phyloP scores from a whole-genome alignment of 2,113 vertebrate species.

The Sinocyclocheilus maitianheensis region DNA sequence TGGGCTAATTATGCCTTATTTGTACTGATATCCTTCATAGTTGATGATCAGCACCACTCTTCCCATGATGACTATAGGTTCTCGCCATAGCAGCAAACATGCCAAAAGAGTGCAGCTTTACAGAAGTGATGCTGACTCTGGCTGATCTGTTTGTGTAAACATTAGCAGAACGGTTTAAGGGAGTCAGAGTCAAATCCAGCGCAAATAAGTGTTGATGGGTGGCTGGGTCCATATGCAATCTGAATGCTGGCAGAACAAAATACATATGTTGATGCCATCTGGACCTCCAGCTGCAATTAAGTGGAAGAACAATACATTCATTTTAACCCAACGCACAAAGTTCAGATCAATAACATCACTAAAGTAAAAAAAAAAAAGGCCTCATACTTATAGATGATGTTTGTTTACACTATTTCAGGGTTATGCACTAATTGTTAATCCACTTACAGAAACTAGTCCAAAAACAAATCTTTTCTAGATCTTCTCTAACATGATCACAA shows the following conservation, averaged over 20 bases:
- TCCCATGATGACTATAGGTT: background rate
- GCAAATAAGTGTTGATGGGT: slow-evolving; percentile 34
- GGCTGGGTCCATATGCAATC: slow-evolving; percentile 19
- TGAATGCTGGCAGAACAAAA: slow-evolving; percentile 23
- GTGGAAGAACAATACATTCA: background rate
- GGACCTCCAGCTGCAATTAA: background rate
- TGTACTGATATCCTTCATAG: background rate
- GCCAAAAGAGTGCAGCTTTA: background rate
- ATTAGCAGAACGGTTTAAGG: slow-evolving; percentile 54
- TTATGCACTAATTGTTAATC: too few relatives aligned
- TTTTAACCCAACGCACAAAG: background rate
- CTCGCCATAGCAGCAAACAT: background rate
- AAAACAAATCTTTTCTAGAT: background rate
- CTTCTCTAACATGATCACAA: background rate
- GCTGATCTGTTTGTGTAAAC: slow-evolving; percentile 63
- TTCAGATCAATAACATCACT: background rate
- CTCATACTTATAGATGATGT: background rate
- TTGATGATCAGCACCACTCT: background rate
- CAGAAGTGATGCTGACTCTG: slow-evolving; percentile 34
- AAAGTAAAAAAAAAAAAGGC: background rate
- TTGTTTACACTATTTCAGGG: background rate
- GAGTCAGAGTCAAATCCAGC: slow-evolving; percentile 18
- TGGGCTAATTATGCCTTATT: background rate
- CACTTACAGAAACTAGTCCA: background rate
- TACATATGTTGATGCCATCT: slow-evolving; percentile 41